These are phyloP conservation scores for Phoxinus phoxinus DNA, from an alignment of 2,113 vertebrate species.

Conservation along the genomic window DNA sequence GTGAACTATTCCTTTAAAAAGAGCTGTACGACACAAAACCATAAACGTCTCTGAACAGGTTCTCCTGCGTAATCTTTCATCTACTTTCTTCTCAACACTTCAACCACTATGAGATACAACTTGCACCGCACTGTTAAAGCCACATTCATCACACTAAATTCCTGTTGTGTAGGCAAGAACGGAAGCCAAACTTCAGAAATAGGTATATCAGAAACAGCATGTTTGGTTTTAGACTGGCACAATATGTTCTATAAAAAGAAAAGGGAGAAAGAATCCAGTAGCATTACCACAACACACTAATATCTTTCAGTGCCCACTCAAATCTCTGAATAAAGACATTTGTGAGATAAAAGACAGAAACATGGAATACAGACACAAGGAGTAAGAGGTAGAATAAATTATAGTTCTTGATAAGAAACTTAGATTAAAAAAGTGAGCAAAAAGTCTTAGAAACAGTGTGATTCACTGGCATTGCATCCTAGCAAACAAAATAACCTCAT, in stretches of 20 bases:
- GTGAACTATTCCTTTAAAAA: too few relatives aligned
- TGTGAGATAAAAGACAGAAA: neutral
- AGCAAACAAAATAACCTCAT: neutral
- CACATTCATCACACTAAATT: neutral
- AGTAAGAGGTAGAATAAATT: conserved; percentile 28
- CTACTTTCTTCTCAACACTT: conserved; percentile 20
- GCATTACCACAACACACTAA: neutral
- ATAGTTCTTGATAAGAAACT: neutral
- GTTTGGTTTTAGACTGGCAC: neutral
- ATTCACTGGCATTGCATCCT: neutral
- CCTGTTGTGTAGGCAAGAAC: neutral
- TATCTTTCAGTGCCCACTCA: neutral
- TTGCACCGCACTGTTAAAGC: conserved; percentile 7
- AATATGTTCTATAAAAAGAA: neutral
- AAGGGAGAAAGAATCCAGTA: neutral
- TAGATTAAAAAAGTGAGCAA: neutral
- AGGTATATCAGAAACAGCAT: neutral
- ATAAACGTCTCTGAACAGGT: neutral
- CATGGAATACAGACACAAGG: neutral
- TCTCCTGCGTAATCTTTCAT: neutral
- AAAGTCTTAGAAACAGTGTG: neutral
- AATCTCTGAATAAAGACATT: neutral
- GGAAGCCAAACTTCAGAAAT: neutral
- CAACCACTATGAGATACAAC: neutral
- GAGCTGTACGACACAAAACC: neutral